These are phyloP conservation scores for Phrynosoma platyrhinos DNA, from an alignment of 2,113 vertebrate genomes.

Conservation along the genomic window DNA sequence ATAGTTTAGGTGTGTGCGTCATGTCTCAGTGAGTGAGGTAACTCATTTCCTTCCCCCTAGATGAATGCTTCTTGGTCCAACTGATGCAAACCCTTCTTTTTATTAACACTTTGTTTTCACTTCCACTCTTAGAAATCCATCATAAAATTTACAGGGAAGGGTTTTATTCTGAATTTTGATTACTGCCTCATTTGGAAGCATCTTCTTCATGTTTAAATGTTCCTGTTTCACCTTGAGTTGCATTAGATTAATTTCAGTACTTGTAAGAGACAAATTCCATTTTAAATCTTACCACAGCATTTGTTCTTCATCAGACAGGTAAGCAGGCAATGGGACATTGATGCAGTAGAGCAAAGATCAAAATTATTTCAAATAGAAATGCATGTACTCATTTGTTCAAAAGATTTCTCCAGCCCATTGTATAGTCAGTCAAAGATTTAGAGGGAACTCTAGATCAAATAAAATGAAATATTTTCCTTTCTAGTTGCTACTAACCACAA, in stretches of 20 bases:
- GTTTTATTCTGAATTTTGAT: background rate
- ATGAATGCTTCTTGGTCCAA: slow-evolving; percentile 13
- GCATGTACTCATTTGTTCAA: background rate
- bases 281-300: background rate
- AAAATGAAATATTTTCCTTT: background rate
- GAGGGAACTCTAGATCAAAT: background rate
- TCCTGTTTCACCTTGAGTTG: background rate
- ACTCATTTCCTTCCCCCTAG: slow-evolving; percentile 28
- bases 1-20: slow-evolving; percentile 21
- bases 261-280: background rate
- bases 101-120: background rate
- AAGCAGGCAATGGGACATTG: too few relatives aligned
- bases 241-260: background rate
- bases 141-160: background rate
- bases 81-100: slow-evolving; percentile 10
- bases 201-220: background rate
- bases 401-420: background rate
- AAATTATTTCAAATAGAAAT: background rate
- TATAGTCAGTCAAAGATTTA: background rate
- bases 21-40: slow-evolving; percentile 17
- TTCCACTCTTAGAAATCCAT: background rate
- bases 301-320: too few relatives aligned
- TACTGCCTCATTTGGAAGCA: too few relatives aligned
- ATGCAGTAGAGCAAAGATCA: too few relatives aligned
- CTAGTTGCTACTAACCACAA: slow-evolving; percentile 9